These are phyloP conservation scores for Sylvietta virens DNA, from an alignment of 2,113 vertebrate species.

Conservation along the genomic window DNA sequence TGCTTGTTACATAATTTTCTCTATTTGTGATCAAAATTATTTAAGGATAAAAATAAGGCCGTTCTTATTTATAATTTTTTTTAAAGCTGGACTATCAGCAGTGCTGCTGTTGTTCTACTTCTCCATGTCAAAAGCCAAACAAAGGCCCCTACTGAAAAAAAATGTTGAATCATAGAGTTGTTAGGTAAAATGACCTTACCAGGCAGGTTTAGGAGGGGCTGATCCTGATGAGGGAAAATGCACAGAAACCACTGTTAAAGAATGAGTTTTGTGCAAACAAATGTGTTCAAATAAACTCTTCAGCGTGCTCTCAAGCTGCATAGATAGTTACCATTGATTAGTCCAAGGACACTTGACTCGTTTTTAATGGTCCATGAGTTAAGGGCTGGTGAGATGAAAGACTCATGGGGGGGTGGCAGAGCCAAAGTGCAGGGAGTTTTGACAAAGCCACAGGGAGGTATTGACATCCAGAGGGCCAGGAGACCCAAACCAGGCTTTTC, in stretches of 20 bases:
- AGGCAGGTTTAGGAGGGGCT: neutral
- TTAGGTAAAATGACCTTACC: neutral
- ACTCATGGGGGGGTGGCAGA: fast-evolving
- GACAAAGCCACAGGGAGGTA: neutral
- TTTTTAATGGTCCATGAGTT: neutral
- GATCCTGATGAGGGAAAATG: neutral
- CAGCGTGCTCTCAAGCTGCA: neutral
- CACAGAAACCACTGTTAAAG: neutral
- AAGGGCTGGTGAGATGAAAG: neutral
- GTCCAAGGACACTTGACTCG: fast-evolving
- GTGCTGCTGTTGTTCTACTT: neutral
- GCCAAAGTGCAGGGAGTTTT: fast-evolving
- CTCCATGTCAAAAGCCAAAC: neutral
- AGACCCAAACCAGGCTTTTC: neutral
- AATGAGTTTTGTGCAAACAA: neutral
- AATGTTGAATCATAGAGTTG: neutral
- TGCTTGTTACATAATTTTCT: neutral
- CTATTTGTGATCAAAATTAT: neutral
- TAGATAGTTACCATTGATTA: neutral
- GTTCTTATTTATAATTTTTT: neutral
- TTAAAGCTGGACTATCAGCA: neutral
- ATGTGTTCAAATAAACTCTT: neutral
- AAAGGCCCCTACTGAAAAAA: neutral
- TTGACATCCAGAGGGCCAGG: neutral
- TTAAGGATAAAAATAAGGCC: neutral